Conservation (phyloP, 2,888 invertebrate species). For the Julus scandinavius region DNA sequence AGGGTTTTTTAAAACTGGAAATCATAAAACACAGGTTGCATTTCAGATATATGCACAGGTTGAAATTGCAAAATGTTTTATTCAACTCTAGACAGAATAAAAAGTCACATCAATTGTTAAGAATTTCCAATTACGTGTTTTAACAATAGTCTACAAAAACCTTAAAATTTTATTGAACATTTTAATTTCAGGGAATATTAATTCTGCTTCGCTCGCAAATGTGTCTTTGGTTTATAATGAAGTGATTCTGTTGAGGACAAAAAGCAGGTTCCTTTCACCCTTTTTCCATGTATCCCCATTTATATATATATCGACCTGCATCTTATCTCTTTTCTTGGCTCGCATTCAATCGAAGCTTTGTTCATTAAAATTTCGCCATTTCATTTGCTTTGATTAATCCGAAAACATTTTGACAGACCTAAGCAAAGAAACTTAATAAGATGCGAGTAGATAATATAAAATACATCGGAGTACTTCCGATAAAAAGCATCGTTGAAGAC, state of each 20-base stretch:
- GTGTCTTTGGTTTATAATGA: neutral
- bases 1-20: too few species aligned
- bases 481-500: neutral
- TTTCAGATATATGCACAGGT: too few species aligned
- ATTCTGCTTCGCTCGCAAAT: too few species aligned
- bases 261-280: neutral
- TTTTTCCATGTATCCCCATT: neutral
- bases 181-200: too few species aligned
- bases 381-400: slow-evolving; percentile 19
- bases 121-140: too few species aligned
- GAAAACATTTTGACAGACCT: slow-evolving; percentile 4
- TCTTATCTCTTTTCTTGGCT: slow-evolving; percentile 13
- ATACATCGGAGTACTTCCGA: slow-evolving; percentile 27
- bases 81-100: too few species aligned
- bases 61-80: too few species aligned
- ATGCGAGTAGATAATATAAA: neutral
- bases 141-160: too few species aligned
- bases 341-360: slow-evolving; percentile 6
- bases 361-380: slow-evolving; percentile 33
- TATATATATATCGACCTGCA: neutral
- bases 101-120: too few species aligned
- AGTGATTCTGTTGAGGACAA: neutral
- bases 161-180: too few species aligned
- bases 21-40: too few species aligned
- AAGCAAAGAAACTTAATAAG: slow-evolving; percentile 21